These are phyloP conservation scores for Papilio aristodemus DNA, from an alignment of 1,140 invertebrate species.

Conservation along the genomic window DNA sequence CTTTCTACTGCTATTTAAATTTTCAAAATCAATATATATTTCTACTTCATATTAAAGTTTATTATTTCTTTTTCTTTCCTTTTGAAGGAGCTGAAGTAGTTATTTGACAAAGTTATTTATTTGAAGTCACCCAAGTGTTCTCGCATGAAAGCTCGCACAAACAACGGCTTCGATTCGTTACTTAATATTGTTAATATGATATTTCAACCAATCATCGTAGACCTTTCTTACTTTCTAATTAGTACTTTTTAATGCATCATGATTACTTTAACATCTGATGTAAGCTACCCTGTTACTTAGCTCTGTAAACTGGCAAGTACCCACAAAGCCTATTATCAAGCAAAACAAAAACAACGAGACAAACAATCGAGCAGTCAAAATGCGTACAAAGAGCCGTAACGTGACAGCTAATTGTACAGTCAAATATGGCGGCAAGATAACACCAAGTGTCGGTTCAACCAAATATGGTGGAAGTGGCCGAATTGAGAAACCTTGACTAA, in stretches of 20 bases:
- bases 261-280: slow-evolving; percentile 10
- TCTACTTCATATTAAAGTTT: not conserved
- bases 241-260: not conserved
- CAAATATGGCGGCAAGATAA: slow-evolving; percentile 65
- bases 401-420: slow-evolving; percentile 68
- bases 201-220: not conserved
- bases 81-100: too few relatives aligned
- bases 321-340: slow-evolving; percentile 48
- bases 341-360: slow-evolving; percentile 53
- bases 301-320: slow-evolving; percentile 35
- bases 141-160: too few relatives aligned
- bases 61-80: too few relatives aligned
- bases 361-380: slow-evolving; percentile 61
- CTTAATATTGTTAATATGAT: not conserved
- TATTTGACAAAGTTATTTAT: too few relatives aligned
- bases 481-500: slow-evolving; percentile 71
- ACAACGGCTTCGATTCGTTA: not conserved
- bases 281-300: slow-evolving; percentile 2
- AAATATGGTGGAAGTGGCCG: slow-evolving; percentile 48
- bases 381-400: slow-evolving; percentile 58
- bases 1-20: not conserved
- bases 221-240: not conserved
- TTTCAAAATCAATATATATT: not conserved
- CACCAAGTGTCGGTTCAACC: slow-evolving; percentile 51
- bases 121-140: too few relatives aligned